Base-by-base conservation (phyloP, 2,888 invertebrate species). In the Microdon myrmicae region DNA sequence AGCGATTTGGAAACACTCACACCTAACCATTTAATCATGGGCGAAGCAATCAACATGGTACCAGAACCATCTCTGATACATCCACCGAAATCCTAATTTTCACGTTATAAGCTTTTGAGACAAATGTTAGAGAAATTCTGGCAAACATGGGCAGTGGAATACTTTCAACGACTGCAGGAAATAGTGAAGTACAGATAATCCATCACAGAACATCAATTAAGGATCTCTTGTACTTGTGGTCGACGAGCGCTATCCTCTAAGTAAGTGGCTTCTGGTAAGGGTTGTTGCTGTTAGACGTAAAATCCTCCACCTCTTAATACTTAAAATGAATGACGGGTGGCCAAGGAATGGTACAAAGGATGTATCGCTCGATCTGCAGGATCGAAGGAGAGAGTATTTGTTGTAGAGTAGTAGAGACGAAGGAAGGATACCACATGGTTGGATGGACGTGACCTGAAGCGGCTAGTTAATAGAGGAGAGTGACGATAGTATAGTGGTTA, bases 21-120 rank as follows among this genome's bases (percentile, higher is more conserved):
- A n/a, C 61, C 58, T 13, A 49, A 48, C 8, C 54, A 60, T 31
- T 48, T 51, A 16, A 37, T 47, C 4, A 17, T 32, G 31, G 51
- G 47, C 10, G 28, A 34, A 7, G 41, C 53, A 7, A 31, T 31
- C 20, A 43, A 43, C 6, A 12, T 25, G 10, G 32, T 44, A 12
- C 32, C 43, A 19, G 31, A 31, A 9, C 31, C 43, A 12, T 29
- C 29, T 12, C 20, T 29, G 8, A 19, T 20, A 1, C 28, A 41
- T 20, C 7, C 20, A 7, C 41, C 13, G 12, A 16, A 22, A 2
- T 43, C 23, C 14, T 23, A 10, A 31, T 17, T 31, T 10, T 32
- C 25, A 8, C 32, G 44, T 3, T 28, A 37, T 12, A 22, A 41
- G 14, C 43, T 17, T 12, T n/a, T 29, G 6, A 14, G 41, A 1